phyloP scores from a whole-genome alignment of 2,888 invertebrate genomes.

The Tortrix viridana region DNA sequence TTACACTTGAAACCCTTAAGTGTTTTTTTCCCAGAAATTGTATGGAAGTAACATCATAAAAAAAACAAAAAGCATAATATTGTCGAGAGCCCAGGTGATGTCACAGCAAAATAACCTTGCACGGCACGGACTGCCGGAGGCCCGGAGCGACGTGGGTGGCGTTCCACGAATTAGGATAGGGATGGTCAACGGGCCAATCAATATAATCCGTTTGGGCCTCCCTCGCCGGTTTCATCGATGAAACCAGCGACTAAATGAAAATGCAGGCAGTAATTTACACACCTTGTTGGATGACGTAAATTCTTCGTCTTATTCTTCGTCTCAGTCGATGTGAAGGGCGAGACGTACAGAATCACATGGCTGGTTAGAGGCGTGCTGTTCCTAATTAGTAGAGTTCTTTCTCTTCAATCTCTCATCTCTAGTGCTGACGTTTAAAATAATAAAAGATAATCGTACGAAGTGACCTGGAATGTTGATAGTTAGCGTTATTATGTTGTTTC shows the following conservation, averaged over 20 bases:
- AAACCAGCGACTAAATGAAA: too few relatives aligned
- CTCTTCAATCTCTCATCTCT: neutral
- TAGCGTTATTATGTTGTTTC: constrained; percentile 80
- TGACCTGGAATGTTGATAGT: constrained; percentile 83
- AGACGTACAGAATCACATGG: too few relatives aligned
- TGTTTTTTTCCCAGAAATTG: neutral
- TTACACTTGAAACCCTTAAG: too few relatives aligned
- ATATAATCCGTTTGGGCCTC: constrained; percentile 27
- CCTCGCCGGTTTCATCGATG: too few relatives aligned
- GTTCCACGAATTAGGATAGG: constrained; percentile 71
- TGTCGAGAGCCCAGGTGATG: constrained; percentile 32
- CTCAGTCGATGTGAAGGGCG: too few relatives aligned
- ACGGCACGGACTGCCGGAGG: constrained; percentile 30
- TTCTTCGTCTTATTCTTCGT: too few relatives aligned
- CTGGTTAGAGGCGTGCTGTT: neutral
- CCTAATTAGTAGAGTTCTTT: neutral
- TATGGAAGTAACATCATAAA: neutral
- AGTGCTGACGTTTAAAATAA: constrained; percentile 40
- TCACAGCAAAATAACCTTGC: constrained; percentile 32
- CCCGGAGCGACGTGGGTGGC: constrained; percentile 75
- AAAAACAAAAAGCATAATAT: neutral
- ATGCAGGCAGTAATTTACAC: too few relatives aligned
- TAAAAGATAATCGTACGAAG: constrained; percentile 76
- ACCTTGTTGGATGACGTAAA: too few relatives aligned
- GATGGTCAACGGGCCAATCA: constrained; percentile 53